Conservation (phyloP, 2,797 vertebrate genomes). For the Schizopygopsis malacanthus region DNA sequence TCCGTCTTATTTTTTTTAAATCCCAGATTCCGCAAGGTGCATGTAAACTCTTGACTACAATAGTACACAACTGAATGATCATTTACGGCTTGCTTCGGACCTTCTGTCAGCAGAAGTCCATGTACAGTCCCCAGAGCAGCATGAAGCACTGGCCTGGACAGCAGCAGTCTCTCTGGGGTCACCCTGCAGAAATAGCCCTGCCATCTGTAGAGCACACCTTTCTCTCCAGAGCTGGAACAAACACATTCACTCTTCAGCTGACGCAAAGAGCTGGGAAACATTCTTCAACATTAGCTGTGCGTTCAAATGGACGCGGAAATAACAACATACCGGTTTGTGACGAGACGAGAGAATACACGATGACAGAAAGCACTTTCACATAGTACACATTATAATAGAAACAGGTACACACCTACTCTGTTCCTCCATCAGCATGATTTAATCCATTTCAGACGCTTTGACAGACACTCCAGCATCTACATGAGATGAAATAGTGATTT, state of each 20-base stretch:
- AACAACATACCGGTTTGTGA: not conserved
- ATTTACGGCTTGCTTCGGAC: constrained; percentile 66
- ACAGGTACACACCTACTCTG: constrained; percentile 39
- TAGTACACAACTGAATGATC: not conserved
- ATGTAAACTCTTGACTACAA: not conserved
- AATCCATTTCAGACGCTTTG: constrained; percentile 34
- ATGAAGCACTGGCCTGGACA: constrained; percentile 86
- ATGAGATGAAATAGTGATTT: not conserved
- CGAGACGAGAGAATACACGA: too few relatives aligned
- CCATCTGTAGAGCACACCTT: constrained; percentile 90
- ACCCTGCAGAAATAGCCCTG: constrained; percentile 77
- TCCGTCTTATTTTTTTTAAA: not conserved
- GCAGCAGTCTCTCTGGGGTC: constrained; percentile 83
- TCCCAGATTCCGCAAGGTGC: not conserved
- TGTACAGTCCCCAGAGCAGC: constrained; percentile 88
- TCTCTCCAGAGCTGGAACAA: constrained; percentile 71
- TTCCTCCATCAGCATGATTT: constrained; percentile 51
- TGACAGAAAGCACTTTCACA: not conserved
- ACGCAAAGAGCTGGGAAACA: too few relatives aligned
- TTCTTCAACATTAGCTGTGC: not conserved
- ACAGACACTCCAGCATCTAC: constrained; percentile 11
- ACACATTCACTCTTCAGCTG: not conserved
- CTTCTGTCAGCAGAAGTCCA: constrained; percentile 88
- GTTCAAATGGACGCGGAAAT: not conserved
- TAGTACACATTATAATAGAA: not conserved